Evolutionary conservation across 2,888 invertebrate genomes (phyloP).

Genomic region (Mythimna pallens): DNA sequence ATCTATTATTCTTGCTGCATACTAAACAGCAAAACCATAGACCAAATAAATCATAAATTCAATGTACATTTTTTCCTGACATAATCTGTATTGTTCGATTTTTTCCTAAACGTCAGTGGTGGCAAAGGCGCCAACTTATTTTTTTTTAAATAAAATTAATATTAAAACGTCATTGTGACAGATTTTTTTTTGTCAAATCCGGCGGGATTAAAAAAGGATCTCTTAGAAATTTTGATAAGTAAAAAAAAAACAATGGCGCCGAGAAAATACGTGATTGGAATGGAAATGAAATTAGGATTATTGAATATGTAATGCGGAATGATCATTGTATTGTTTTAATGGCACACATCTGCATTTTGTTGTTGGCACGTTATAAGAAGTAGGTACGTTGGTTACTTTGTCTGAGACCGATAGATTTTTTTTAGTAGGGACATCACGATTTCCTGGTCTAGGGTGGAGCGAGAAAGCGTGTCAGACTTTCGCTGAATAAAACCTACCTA

Average conservation of each 20-base stretch:
- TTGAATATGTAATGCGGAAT: conserved; percentile 37
- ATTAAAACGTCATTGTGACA: conserved; percentile 78
- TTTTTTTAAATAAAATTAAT: conserved; percentile 71
- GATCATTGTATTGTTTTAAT: conserved; percentile 53
- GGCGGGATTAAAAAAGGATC: conserved; percentile 71
- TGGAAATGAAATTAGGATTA: conserved; percentile 35
- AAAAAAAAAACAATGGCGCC: conserved; percentile 73
- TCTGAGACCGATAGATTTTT: too few relatives aligned
- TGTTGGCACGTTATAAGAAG: conserved; percentile 30
- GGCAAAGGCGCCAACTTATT: conserved; percentile 54
- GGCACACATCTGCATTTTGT: conserved; percentile 53
- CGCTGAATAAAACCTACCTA: too few relatives aligned
- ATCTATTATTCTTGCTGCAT: conserved; percentile 67
- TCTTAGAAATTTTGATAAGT: conserved; percentile 67
- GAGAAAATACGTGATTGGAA: conserved; percentile 69
- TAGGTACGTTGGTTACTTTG: background rate
- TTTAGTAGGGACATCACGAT: too few relatives aligned
- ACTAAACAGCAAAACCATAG: conserved; percentile 66
- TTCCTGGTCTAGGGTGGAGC: too few relatives aligned
- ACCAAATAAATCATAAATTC: conserved; percentile 66
- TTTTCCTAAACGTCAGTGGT: conserved; percentile 57
- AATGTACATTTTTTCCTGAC: conserved; percentile 47
- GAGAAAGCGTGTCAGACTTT: too few relatives aligned
- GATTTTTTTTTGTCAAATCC: conserved; percentile 75
- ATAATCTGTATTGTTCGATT: conserved; percentile 70